A percentile compares a stretch with the other conserved stretches of the same genome.
Evolutionary conservation across 2,113 vertebrate species (phyloP).

Genomic region (Grus americana): DNA sequence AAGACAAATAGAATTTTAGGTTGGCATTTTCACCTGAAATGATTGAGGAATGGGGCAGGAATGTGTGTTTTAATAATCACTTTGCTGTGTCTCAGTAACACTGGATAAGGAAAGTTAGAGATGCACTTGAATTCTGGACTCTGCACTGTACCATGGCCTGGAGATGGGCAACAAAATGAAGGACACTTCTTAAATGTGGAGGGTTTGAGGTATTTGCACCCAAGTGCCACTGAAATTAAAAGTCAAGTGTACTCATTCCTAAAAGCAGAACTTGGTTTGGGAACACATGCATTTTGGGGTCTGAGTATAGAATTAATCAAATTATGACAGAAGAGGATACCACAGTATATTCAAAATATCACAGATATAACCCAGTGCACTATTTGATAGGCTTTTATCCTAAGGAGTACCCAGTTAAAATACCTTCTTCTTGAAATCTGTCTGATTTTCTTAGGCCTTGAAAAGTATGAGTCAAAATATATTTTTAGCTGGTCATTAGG

Average conservation of each 20-base stretch:
- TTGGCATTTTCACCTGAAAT: not conserved
- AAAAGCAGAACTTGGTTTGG: not conserved
- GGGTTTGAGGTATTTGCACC: not conserved
- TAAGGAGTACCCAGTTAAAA: not conserved
- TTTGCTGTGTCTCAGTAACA: not conserved
- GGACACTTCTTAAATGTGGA: not conserved
- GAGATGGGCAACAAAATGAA: not conserved
- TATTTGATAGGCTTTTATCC: not conserved
- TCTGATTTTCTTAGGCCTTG: not conserved
- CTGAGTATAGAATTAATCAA: not conserved
- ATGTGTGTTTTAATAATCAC: not conserved
- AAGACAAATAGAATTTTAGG: not conserved
- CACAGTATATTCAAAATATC: not conserved
- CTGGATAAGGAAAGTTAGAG: not conserved
- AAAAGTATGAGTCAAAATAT: not conserved
- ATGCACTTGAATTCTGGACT: not conserved
- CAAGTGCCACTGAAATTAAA: not conserved
- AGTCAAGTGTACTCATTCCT: not conserved
- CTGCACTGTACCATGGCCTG: not conserved
- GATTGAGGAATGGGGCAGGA: not conserved
- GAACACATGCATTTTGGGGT: not conserved
- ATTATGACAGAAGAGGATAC: not conserved
- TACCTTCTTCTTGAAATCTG: not conserved
- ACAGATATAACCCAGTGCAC: not conserved
- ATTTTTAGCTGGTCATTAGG: not conserved